These are phyloP conservation scores for Zapornia atra DNA, from an alignment of 2,113 vertebrate species.

Conservation along the genomic window DNA sequence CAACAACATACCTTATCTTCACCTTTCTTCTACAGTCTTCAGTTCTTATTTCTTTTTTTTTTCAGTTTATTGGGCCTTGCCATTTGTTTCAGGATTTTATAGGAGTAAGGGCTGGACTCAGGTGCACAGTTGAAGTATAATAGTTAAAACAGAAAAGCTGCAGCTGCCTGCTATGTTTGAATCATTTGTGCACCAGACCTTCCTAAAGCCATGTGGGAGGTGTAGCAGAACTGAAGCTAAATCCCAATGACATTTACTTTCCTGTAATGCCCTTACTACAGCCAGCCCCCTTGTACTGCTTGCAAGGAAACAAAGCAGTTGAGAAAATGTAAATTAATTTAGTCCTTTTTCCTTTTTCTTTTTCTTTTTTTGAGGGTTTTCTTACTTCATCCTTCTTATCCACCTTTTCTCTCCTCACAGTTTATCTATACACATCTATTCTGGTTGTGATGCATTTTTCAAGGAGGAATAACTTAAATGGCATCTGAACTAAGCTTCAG, in stretches of 20 bases:
- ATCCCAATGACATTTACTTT: background rate
- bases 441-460: background rate
- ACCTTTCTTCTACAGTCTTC: background rate
- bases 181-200: background rate
- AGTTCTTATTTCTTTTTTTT: background rate
- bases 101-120: background rate
- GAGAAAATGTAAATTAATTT: background rate
- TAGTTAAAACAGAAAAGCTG: background rate
- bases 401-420: background rate
- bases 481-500: background rate
- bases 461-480: background rate
- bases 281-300: background rate
- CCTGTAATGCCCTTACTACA: background rate
- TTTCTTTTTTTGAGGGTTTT: background rate
- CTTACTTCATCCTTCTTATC: background rate
- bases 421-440: background rate
- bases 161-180: background rate
- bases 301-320: background rate
- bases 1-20: accelerated
- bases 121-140: background rate
- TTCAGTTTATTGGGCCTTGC: background rate
- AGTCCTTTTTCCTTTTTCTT: accelerated
- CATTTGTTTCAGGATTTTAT: background rate
- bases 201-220: background rate
- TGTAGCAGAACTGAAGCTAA: background rate